These are phyloP conservation scores for Lucinisca nassula DNA, from an alignment of 2,888 invertebrate species.

Conservation along the genomic window DNA sequence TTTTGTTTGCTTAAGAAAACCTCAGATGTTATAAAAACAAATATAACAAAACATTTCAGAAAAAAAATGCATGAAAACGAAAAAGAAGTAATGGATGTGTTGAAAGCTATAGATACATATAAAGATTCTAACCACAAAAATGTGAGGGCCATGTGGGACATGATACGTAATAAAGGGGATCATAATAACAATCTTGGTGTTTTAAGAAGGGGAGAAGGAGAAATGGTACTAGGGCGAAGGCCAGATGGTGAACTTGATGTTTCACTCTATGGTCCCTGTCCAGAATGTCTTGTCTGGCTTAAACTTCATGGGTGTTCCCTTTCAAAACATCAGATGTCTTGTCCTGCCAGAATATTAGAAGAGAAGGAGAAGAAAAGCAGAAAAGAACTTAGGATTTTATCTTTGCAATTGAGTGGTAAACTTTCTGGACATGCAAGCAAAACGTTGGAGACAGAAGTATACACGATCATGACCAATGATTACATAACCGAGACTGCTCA, in stretches of 20 bases:
- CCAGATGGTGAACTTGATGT: not conserved
- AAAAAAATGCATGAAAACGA: too few species aligned
- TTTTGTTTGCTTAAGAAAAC: too few species aligned
- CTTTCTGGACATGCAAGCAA: conserved; percentile 2
- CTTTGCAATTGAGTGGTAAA: not conserved
- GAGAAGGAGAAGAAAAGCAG: too few species aligned
- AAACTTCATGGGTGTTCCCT: not conserved
- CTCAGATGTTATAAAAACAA: too few species aligned
- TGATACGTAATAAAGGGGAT: not conserved
- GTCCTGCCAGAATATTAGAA: not conserved
- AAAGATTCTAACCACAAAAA: not conserved
- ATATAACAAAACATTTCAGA: too few species aligned
- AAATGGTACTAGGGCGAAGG: not conserved
- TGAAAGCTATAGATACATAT: too few species aligned
- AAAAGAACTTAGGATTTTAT: not conserved
- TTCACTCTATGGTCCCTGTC: not conserved
- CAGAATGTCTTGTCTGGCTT: not conserved
- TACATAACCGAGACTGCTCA: not conserved
- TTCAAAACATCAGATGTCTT: not conserved
- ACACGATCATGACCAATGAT: conserved; percentile 9
- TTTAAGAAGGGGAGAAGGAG: not conserved
- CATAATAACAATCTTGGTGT: not conserved
- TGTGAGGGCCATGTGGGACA: not conserved
- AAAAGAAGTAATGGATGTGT: too few species aligned
- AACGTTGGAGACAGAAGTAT: not conserved